phyloP scores from a whole-genome alignment of 2,888 invertebrate species.

The Cloeon dipterum region DNA sequence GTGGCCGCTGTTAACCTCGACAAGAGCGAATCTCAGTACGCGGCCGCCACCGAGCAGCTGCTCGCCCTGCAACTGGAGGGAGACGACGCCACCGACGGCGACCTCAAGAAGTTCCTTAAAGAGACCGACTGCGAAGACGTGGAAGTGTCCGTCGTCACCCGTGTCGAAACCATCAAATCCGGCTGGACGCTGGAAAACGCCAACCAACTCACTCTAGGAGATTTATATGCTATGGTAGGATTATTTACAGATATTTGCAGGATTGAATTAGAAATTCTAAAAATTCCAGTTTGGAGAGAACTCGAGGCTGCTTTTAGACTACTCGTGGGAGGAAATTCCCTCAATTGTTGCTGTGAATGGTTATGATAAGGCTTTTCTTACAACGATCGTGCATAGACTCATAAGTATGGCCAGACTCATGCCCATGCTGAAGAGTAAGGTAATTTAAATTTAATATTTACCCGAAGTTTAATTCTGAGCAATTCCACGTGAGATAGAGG shows the following conservation, averaged over 20 bases:
- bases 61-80: slow-evolving; percentile 16
- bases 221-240: slow-evolving; percentile 66
- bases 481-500: no score
- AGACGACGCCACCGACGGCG: slow-evolving; percentile 21
- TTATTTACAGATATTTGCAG: not conserved
- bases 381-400: not conserved
- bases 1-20: not conserved
- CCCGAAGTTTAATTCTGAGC: no score
- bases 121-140: not conserved
- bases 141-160: slow-evolving; percentile 4
- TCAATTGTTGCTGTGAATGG: not conserved
- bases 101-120: slow-evolving; percentile 22
- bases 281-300: slow-evolving; percentile 38
- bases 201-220: slow-evolving; percentile 65
- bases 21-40: no score
- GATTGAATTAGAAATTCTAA: not conserved
- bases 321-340: slow-evolving; percentile 38
- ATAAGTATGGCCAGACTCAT: not conserved
- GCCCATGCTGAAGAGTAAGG: not conserved
- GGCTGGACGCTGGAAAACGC: slow-evolving; percentile 65
- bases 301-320: slow-evolving; percentile 50
- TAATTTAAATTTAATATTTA: no score
- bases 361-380: slow-evolving; percentile 1
- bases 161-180: slow-evolving; percentile 22
- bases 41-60: slow-evolving; percentile 16